Conservation (phyloP, 2,797 vertebrate genomes). For the Thalassophryne amazonica region DNA sequence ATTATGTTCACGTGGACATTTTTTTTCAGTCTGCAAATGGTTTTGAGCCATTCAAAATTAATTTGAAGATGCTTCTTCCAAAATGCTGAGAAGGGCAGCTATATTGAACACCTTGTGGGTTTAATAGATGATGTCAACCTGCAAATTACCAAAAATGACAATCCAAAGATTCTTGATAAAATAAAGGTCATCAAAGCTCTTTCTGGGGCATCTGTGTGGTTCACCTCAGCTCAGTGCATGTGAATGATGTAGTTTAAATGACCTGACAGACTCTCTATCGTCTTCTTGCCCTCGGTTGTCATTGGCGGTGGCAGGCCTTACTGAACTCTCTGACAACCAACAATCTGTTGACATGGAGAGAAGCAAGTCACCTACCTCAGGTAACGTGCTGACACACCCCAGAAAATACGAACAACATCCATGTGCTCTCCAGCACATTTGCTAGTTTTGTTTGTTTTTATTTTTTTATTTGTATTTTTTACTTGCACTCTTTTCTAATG, state of each 20-base stretch:
- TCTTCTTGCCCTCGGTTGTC: constrained; percentile 32
- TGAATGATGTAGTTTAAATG: background rate
- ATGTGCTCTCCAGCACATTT: too few relatives aligned
- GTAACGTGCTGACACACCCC: constrained; percentile 73
- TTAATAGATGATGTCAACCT: too few relatives aligned
- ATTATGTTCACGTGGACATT: constrained; percentile 1
- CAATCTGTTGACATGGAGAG: constrained; percentile 92
- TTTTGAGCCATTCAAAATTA: background rate
- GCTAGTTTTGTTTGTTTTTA: too few relatives aligned
- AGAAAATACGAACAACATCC: constrained; percentile 17
- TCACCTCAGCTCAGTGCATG: constrained; percentile 12
- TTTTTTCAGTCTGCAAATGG: background rate
- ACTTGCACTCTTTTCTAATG: constrained; percentile 15
- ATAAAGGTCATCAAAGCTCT: background rate
- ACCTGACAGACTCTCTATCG: constrained; percentile 26
- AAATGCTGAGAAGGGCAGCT: too few relatives aligned
- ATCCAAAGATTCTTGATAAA: background rate
- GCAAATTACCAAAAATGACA: background rate
- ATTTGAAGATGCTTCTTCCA: constrained; percentile 53
- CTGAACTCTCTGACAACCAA: constrained; percentile 94
- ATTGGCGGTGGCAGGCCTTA: constrained; percentile 83
- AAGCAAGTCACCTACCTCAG: constrained; percentile 98
- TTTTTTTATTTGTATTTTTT: too few relatives aligned
- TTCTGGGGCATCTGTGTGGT: constrained; percentile 40
- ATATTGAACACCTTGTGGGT: too few relatives aligned